Evolutionary conservation across 2,888 invertebrate genomes (phyloP), one percentile per base, ranked within the genome.

Genomic region (Drosophila mercatorum): DNA sequence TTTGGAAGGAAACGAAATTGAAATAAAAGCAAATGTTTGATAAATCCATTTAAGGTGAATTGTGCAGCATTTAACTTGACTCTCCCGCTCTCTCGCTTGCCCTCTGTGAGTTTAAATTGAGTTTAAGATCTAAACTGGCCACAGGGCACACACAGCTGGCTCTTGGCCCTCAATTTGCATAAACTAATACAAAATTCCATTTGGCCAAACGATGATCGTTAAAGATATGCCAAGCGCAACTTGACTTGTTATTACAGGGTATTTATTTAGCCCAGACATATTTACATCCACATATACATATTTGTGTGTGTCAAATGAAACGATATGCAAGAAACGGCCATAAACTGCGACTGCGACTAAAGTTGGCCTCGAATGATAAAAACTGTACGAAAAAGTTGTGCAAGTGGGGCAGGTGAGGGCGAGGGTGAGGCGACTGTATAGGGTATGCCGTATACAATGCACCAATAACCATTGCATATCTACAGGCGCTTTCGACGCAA

Each of bases 211-310:
- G 72, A 72, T 79, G 66, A 75, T 73, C 80, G 71, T 70, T 79
- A 75, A 72, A 81, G 85, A 84, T 84, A 81, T 84, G 79, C 66
- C 72, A 81, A 69, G 59, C 71, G 34, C 31, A 46, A 46, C 28
- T 59, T 51, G 38, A 44, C n/a, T 22, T 22, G 38, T 63, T 56
- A 47, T 72, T 61, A 44, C 43, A 22, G 31, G 31, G 43, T 49
- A n/a, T 69, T 49, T 36, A 69, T 38, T 5, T 58, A 12, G n/a
- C 43, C 14, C 14, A 26, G 22, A 3, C 53, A 41, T 4, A 28
- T 11, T 12, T 22, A 11, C n/a, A 12, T 51, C 12, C 26, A 57
- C 40, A 38, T 22, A 31, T 41, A 10, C 43, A 26, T 14, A n/a
- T 47, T 12, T 43, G 26, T 43, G 17, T 63, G 38, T 26, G 41